Evolutionary conservation across 2,888 invertebrate genomes (phyloP).

Genomic region (Leptopilina drosophilae): DNA sequence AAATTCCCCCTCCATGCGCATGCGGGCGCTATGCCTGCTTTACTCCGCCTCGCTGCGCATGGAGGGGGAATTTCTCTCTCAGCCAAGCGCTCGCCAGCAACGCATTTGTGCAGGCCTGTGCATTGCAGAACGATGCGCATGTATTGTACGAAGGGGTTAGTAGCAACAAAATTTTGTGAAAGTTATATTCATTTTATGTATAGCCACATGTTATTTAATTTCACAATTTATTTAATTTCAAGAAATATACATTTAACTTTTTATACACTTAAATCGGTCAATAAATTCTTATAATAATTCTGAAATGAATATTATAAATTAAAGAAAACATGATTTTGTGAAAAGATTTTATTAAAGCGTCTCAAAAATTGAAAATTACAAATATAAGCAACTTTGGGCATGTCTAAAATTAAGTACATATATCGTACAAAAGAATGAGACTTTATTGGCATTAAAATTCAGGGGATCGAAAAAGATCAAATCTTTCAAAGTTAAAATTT

Average conservation of each 20-base stretch:
- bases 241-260: neutral
- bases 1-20: too few relatives aligned
- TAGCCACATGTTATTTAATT: neutral
- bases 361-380: neutral
- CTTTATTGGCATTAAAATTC: slow-evolving; percentile 49
- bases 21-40: too few relatives aligned
- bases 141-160: neutral
- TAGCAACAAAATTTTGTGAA: neutral
- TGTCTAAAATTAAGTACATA: neutral
- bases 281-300: slow-evolving; percentile 3
- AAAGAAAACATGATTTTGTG: neutral
- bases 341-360: neutral
- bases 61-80: too few relatives aligned
- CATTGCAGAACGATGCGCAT: too few relatives aligned
- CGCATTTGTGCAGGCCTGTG: too few relatives aligned
- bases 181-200: neutral
- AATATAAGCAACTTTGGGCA: neutral
- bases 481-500: slow-evolving; percentile 17
- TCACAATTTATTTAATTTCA: neutral
- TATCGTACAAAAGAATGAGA: neutral
- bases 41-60: too few relatives aligned
- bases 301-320: slow-evolving; percentile 3
- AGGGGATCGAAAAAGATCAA: slow-evolving; percentile 23
- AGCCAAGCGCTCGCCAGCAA: too few relatives aligned
- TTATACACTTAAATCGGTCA: neutral